phyloP scores from a whole-genome alignment of 2,888 invertebrate species.

The Cheilosia scutellata region DNA sequence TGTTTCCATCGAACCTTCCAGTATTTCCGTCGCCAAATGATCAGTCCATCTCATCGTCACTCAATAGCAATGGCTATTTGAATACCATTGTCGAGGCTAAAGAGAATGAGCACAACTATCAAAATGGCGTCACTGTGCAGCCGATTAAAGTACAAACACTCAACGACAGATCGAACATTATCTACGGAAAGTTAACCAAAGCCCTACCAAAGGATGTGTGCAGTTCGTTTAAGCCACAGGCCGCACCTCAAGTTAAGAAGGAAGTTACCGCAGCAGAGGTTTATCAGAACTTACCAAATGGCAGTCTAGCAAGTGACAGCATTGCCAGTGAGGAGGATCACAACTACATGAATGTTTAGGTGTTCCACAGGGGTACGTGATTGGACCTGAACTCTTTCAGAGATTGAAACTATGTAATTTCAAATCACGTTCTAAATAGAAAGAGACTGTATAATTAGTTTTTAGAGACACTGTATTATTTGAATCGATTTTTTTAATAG shows the following conservation, averaged over 20 bases:
- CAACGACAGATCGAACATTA: conserved; percentile 82
- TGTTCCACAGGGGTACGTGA: not conserved
- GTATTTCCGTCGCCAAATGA: conserved; percentile 79
- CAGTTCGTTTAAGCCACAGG: conserved; percentile 82
- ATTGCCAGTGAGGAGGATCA: conserved; percentile 53
- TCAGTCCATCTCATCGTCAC: conserved; percentile 77
- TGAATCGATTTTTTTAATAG: conserved; percentile 8
- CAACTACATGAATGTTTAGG: conserved; percentile 70
- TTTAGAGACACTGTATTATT: conserved; percentile 17
- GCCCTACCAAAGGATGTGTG: conserved; percentile 78
- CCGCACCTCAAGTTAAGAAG: conserved; percentile 80
- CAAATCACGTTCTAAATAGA: conserved; percentile 46
- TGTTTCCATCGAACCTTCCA: conserved; percentile 84
- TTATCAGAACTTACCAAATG: conserved; percentile 80
- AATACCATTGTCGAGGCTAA: conserved; percentile 84
- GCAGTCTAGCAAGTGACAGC: conserved; percentile 32
- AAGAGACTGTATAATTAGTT: conserved; percentile 48
- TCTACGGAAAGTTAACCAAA: conserved; percentile 82
- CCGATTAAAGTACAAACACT: conserved; percentile 82
- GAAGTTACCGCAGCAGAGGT: conserved; percentile 81
- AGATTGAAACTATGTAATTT: conserved; percentile 10
- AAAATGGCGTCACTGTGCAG: conserved; percentile 81
- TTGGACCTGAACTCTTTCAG: conserved; percentile 28
- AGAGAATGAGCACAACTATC: conserved; percentile 79
- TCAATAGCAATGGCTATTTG: conserved; percentile 81